Conservation (phyloP, 2,888 invertebrate genomes). For the Epinotia ramella region DNA sequence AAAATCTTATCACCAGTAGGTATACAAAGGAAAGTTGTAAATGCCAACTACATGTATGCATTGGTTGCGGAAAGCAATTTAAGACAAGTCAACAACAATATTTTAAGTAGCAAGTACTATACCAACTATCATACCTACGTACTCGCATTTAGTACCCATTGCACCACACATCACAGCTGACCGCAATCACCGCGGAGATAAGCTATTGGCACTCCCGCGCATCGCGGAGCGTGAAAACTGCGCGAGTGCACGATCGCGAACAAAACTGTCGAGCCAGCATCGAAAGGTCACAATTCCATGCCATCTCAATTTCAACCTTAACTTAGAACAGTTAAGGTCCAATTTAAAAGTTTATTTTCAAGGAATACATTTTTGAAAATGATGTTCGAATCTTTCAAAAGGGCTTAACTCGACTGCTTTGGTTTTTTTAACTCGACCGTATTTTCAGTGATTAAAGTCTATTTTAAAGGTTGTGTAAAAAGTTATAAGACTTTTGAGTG, state of each 20-base stretch:
- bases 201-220: conserved; percentile 42
- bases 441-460: not conserved
- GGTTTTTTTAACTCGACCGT: not conserved
- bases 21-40: no score
- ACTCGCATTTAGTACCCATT: not conserved
- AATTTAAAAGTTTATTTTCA: not conserved
- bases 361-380: not conserved
- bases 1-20: no score
- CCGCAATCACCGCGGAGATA: conserved; percentile 38
- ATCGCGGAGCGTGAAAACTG: conserved; percentile 43
- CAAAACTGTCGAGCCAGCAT: not conserved
- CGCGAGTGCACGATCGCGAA: conserved; percentile 31
- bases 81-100: not conserved
- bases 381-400: not conserved
- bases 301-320: not conserved
- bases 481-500: not conserved
- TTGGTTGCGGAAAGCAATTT: no score
- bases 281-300: not conserved
- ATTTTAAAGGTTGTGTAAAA: not conserved
- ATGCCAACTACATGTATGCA: no score
- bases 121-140: not conserved
- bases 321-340: not conserved
- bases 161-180: conserved; percentile 27
- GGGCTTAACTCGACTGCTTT: not conserved
- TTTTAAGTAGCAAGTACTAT: no score